Conservation (phyloP, 2,113 vertebrate genomes). For the Neolamprologus modestus region DNA sequence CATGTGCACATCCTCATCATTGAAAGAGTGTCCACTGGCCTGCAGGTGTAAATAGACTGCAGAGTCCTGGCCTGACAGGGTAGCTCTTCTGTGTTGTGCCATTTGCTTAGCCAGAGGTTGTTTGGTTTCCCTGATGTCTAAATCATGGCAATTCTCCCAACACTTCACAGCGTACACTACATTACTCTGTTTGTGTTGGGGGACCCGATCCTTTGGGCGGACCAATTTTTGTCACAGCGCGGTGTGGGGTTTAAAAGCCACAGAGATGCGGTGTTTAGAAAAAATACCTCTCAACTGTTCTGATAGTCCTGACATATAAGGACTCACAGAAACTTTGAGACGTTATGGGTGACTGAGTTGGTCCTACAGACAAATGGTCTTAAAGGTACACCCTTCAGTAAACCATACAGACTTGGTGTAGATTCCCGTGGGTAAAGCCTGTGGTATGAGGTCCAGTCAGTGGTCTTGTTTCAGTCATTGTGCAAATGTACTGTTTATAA, state of each 20-base stretch:
- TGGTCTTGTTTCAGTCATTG: background rate
- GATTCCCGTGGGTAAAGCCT: background rate
- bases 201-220: background rate
- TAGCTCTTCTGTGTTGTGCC: too few relatives aligned
- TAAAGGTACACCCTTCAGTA: background rate
- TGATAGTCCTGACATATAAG: background rate
- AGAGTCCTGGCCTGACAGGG: too few relatives aligned
- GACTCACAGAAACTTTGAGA: background rate
- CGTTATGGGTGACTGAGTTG: background rate
- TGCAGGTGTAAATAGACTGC: too few relatives aligned
- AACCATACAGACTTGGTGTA: background rate
- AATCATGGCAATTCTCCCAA: background rate
- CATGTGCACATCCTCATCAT: too few relatives aligned
- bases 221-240: background rate
- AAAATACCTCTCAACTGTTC: background rate
- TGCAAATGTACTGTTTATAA: background rate
- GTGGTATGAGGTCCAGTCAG: background rate
- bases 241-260: background rate
- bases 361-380: background rate
- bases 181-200: background rate
- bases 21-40: too few relatives aligned
- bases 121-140: too few relatives aligned
- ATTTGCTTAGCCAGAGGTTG: too few relatives aligned
- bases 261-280: background rate
- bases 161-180: background rate